Conservation (phyloP, 2,888 invertebrate genomes). For the Maniola hyperantus region DNA sequence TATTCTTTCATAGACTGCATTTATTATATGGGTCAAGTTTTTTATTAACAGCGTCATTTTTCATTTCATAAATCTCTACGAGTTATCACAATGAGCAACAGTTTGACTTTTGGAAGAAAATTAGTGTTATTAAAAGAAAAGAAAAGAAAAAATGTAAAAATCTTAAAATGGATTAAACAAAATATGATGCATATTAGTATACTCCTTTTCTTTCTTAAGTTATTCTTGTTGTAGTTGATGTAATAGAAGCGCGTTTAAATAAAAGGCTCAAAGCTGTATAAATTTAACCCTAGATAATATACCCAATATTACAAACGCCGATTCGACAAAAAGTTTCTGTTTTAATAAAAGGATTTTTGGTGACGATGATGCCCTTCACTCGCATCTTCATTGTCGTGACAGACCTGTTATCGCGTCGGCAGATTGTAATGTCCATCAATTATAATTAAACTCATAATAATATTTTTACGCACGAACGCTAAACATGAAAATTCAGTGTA, state of each 20-base stretch:
- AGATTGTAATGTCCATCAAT: slow-evolving; percentile 3
- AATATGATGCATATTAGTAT: neutral
- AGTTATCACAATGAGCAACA: neutral
- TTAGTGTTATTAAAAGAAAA: neutral
- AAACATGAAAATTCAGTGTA: neutral
- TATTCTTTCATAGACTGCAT: slow-evolving; percentile 11
- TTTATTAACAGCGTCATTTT: neutral
- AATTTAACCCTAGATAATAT: neutral
- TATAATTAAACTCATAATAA: neutral
- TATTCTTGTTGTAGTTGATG: neutral
- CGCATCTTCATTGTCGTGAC: too few species aligned
- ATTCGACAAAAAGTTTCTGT: neutral
- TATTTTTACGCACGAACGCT: slow-evolving; percentile 9
- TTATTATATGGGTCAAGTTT: slow-evolving; percentile 8
- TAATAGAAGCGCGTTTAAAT: neutral
- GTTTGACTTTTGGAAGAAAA: slow-evolving; percentile 15
- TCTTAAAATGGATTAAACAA: neutral
- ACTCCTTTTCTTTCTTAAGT: slow-evolving; percentile 13
- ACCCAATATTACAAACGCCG: neutral
- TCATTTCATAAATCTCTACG: neutral
- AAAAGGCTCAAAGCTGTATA: neutral
- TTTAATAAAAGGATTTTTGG: neutral
- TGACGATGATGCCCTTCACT: neutral
- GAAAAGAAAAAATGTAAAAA: neutral
- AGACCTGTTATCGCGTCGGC: neutral